Conservation (phyloP, 64 coral and sea anemone species). For the Montipora capricornis region DNA sequence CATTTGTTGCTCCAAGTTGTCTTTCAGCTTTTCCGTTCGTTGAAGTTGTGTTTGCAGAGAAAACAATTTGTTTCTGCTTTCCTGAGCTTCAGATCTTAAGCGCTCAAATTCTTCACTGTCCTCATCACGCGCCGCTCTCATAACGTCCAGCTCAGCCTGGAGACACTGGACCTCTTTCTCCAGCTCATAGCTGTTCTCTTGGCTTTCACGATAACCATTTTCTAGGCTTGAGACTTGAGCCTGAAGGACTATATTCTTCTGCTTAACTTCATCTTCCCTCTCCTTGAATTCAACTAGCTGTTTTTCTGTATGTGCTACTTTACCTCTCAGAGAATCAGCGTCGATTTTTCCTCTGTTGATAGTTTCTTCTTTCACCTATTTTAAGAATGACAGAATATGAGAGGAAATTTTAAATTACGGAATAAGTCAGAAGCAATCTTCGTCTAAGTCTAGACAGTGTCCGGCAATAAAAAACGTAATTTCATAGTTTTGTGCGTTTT, state of each 20-base stretch:
- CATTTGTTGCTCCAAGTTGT: slow-evolving; percentile 55
- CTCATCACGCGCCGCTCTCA: slow-evolving; percentile 51
- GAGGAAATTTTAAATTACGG: too few species aligned
- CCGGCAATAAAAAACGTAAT: too few species aligned
- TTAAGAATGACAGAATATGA: background rate
- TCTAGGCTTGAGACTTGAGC: slow-evolving; percentile 68
- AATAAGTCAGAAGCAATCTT: too few species aligned
- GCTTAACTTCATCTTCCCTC: slow-evolving; percentile 59
- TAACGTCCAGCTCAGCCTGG: slow-evolving; percentile 51
- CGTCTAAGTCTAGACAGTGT: too few species aligned
- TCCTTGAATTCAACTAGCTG: slow-evolving; percentile 44
- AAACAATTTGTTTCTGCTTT: slow-evolving; percentile 56
- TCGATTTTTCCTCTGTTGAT: slow-evolving; percentile 42
- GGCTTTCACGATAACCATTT: slow-evolving; percentile 31
- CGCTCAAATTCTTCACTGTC: slow-evolving; percentile 47
- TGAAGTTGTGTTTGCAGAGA: slow-evolving; percentile 62
- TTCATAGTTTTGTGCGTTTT: too few species aligned
- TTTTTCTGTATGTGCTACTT: slow-evolving; percentile 35
- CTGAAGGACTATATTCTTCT: slow-evolving; percentile 60
- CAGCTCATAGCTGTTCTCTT: slow-evolving; percentile 41
- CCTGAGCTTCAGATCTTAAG: slow-evolving; percentile 50
- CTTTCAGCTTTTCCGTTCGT: slow-evolving; percentile 75
- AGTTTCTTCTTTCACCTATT: slow-evolving; percentile 35
- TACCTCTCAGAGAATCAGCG: slow-evolving; percentile 33
- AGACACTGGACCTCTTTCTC: slow-evolving; percentile 54